Base-by-base conservation (phyloP, 2,797 vertebrate species). In the Sebastolobus alascanus region DNA sequence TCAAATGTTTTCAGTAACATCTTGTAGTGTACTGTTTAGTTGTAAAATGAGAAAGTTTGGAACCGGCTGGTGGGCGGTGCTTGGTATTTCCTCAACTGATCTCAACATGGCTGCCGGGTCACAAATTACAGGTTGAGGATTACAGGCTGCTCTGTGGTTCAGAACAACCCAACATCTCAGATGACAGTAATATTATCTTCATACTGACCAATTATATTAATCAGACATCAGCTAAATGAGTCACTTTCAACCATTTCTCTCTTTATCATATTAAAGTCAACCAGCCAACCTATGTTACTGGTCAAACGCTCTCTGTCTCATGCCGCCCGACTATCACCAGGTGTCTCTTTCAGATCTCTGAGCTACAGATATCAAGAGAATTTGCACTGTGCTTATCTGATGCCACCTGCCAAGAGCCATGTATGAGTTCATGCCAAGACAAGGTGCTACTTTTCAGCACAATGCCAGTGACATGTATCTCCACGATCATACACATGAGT, bases 391-490 rank as follows among this genome's bases (percentile, higher is more conserved):
- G 70, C 54, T 63, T 64, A 81, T 79, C 68, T 77, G 59, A 77
- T 68, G 69, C 68, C 69, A 40, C 71, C 79, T 75, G 90, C 89
- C 75, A 87, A 83, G 31, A 73, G 56, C 31, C 72, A 64, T 8
- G 13, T 69, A 40, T 68, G 54, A 83, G 61, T 65, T 37, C 37
- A 43, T 35, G 83, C 84, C 87, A 88, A 79, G 84, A 61, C 69
- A 50, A 69, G 78, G 76, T 67, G 79, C 67, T 72, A 50, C 61
- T 84, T 75, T 77, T 82, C 67, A 87, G 74, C 67, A 69, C 75
- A 69, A 69, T 37, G 84, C 77, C 84, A 89, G 70, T 79, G 79
- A 86, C 84, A 83, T 27, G 46, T 58, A 72, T 69, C 55, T 20
- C 27, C 29, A 65, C 37, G 20, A 16, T 31, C 59, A 11, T 54